phyloP scores from a whole-genome alignment of 2,888 invertebrate species.

The Dryobotodes eremita region DNA sequence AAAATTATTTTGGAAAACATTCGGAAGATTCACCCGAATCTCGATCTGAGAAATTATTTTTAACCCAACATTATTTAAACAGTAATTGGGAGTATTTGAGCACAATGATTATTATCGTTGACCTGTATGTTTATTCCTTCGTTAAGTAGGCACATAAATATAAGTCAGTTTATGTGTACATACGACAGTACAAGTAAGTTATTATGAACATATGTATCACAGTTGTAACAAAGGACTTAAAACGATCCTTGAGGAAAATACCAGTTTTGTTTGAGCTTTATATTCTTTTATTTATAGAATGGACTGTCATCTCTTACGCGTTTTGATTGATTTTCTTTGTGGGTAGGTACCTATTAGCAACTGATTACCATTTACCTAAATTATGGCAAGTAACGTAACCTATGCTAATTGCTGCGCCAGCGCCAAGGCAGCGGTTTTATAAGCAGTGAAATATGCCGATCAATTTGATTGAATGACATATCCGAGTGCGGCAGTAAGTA shows the following conservation, averaged over 20 bases:
- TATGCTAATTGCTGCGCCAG: background rate
- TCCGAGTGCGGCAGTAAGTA: background rate
- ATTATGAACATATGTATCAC: constrained; percentile 7
- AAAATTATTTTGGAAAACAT: background rate
- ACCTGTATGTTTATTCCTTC: background rate
- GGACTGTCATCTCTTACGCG: background rate
- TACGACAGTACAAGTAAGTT: background rate
- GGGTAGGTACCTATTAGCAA: background rate
- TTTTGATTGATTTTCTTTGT: constrained; percentile 5
- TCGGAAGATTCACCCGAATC: background rate
- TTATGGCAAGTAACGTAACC: background rate
- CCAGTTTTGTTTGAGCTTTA: constrained; percentile 7
- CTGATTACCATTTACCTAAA: background rate
- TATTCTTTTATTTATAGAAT: constrained; percentile 22
- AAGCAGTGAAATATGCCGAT: background rate
- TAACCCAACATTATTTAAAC: background rate
- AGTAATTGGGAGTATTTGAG: background rate
- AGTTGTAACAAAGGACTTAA: constrained; percentile 19
- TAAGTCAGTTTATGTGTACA: background rate
- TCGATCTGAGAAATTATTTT: background rate
- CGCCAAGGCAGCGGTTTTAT: background rate
- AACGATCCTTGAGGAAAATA: constrained; percentile 20
- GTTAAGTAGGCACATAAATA: background rate
- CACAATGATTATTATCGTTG: background rate
- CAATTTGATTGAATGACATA: background rate